Conservation (phyloP, 2,888 invertebrate genomes). For the Quadriops clusia region DNA sequence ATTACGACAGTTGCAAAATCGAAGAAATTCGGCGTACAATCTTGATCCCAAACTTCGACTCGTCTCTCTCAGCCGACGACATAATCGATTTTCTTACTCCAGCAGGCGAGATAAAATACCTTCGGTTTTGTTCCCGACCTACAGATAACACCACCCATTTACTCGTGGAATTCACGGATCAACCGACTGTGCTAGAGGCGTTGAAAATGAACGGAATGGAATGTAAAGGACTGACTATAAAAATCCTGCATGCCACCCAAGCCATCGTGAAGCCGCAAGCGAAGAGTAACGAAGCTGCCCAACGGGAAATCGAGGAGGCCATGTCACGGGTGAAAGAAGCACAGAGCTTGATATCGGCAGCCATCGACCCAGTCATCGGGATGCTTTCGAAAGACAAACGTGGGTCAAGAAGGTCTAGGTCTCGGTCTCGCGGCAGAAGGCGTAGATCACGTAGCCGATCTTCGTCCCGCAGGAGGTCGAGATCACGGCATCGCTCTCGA, state of each 20-base stretch:
- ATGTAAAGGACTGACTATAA: slow-evolving; percentile 54
- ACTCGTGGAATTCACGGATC: slow-evolving; percentile 88
- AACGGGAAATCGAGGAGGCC: slow-evolving; percentile 91
- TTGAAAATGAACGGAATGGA: slow-evolving; percentile 71
- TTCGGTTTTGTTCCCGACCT: slow-evolving; percentile 80
- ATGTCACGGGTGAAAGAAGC: slow-evolving; percentile 96
- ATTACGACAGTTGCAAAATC: slow-evolving; percentile 76
- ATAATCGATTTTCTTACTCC: slow-evolving; percentile 78
- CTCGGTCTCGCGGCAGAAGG: slow-evolving; percentile 33
- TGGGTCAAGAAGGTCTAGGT: slow-evolving; percentile 36
- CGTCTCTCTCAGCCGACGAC: slow-evolving; percentile 60
- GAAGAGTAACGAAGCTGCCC: slow-evolving; percentile 90
- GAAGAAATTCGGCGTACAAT: slow-evolving; percentile 95
- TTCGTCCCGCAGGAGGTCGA: slow-evolving; percentile 49
- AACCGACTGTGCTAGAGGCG: slow-evolving; percentile 75
- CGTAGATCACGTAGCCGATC: slow-evolving; percentile 49
- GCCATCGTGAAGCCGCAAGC: slow-evolving; percentile 87
- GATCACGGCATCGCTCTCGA: slow-evolving; percentile 44
- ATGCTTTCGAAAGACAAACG: slow-evolving; percentile 77
- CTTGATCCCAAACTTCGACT: slow-evolving; percentile 67
- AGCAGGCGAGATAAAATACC: slow-evolving; percentile 90
- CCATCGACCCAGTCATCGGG: slow-evolving; percentile 84
- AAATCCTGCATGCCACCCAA: slow-evolving; percentile 83
- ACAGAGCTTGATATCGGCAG: slow-evolving; percentile 86
- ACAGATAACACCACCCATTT: slow-evolving; percentile 67